Conservation (phyloP, 2,797 vertebrate species). For the Allobates femoralis region DNA sequence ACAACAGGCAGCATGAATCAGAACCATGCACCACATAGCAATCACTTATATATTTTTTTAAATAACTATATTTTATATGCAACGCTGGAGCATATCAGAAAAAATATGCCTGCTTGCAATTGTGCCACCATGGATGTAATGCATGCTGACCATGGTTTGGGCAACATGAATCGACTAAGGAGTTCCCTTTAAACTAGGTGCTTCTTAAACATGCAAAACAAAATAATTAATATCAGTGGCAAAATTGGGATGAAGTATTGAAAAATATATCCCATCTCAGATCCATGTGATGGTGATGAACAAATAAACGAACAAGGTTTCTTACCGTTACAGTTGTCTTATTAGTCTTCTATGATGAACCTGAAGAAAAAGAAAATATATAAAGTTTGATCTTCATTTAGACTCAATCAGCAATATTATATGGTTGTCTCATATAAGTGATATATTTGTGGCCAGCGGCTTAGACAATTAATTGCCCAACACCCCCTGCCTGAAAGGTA, state of each 20-base stretch:
- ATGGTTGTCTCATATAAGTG: not conserved
- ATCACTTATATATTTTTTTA: too few species aligned
- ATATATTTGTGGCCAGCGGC: too few species aligned
- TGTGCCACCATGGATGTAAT: too few species aligned
- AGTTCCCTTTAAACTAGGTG: not conserved
- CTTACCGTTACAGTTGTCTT: constrained; percentile 23
- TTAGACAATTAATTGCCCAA: too few species aligned
- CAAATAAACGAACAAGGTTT: not conserved
- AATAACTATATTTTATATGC: too few species aligned
- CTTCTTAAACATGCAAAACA: not conserved
- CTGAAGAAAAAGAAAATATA: constrained; percentile 17
- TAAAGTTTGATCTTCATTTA: not conserved
- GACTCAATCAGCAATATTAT: not conserved
- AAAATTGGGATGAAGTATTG: not conserved
- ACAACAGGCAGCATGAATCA: too few species aligned
- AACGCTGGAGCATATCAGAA: too few species aligned
- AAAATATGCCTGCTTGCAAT: too few species aligned
- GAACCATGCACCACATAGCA: too few species aligned
- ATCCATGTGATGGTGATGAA: not conserved
- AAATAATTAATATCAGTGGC: not conserved
- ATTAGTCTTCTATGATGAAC: not conserved
- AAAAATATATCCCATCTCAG: not conserved
- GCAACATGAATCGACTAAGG: not conserved
- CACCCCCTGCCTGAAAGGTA: too few species aligned
- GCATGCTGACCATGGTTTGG: too few species aligned